These are phyloP conservation scores for Plebejus anna DNA, from an alignment of 2,888 invertebrate species.

Conservation along the genomic window DNA sequence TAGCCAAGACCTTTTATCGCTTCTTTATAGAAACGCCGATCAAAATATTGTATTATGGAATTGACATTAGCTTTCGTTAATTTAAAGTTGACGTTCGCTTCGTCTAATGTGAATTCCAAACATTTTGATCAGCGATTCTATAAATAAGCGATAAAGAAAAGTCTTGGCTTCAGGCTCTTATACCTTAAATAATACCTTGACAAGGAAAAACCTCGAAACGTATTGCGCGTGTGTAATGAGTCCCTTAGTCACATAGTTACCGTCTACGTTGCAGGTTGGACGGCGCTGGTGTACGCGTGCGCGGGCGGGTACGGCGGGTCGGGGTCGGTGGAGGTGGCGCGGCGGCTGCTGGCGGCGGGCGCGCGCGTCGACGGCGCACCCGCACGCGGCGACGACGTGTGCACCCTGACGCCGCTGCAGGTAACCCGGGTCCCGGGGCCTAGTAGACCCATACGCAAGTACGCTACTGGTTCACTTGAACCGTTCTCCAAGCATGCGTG, in stretches of 20 bases:
- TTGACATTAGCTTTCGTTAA: too few species aligned
- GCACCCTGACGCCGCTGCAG: constrained; percentile 93
- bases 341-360: constrained; percentile 87
- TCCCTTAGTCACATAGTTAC: neutral
- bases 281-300: constrained; percentile 90
- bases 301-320: constrained; percentile 43
- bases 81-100: too few species aligned
- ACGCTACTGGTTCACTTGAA: too few species aligned
- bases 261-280: constrained; percentile 81
- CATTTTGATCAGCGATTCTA: too few species aligned
- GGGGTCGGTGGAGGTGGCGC: constrained; percentile 80
- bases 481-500: neutral
- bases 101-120: too few species aligned
- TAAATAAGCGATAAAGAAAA: too few species aligned
- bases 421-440: constrained; percentile 56
- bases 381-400: constrained; percentile 89
- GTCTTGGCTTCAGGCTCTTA: too few species aligned
- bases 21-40: too few species aligned
- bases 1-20: too few species aligned
- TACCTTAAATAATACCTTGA: neutral
- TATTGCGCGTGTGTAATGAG: neutral
- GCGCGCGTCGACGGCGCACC: constrained; percentile 93
- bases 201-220: neutral
- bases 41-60: too few species aligned
- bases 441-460: neutral